phyloP scores from a whole-genome alignment of 2,797 vertebrate species.

The Acanthornis magna region DNA sequence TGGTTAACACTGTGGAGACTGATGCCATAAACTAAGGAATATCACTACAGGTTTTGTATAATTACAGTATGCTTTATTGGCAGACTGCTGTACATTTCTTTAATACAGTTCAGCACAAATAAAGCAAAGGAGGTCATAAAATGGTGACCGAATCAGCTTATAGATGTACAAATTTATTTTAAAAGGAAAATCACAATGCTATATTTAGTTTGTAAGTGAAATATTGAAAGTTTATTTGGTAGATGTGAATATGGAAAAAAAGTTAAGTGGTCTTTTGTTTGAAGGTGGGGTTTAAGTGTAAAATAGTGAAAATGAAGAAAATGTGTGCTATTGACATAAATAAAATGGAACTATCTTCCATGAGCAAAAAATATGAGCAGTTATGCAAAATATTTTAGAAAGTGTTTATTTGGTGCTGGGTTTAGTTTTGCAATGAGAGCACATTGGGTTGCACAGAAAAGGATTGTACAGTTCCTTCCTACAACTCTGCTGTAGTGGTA shows the following conservation, averaged over 20 bases:
- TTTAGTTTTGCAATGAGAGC: neutral
- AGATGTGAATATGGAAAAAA: neutral
- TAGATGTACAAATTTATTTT: neutral
- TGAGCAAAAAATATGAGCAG: neutral
- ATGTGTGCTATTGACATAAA: neutral
- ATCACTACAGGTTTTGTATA: neutral
- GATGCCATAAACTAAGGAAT: neutral
- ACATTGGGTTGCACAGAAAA: neutral
- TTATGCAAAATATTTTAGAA: neutral
- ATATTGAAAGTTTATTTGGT: neutral
- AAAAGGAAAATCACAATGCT: neutral
- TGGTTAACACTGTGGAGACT: neutral
- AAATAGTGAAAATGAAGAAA: neutral
- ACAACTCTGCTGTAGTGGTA: neutral
- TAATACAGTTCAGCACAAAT: neutral
- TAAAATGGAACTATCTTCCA: neutral
- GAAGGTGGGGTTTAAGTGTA: neutral
- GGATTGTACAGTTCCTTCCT: neutral
- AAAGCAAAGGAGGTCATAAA: neutral
- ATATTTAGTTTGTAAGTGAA: neutral
- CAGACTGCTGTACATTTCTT: neutral
- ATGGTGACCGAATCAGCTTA: neutral
- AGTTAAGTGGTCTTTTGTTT: neutral
- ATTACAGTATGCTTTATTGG: neutral
- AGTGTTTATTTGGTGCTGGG: neutral